Evolutionary conservation across 2,113 vertebrate species (phyloP), one percentile per base, ranked within the genome.

Genomic region (Phaethon lepturus): DNA sequence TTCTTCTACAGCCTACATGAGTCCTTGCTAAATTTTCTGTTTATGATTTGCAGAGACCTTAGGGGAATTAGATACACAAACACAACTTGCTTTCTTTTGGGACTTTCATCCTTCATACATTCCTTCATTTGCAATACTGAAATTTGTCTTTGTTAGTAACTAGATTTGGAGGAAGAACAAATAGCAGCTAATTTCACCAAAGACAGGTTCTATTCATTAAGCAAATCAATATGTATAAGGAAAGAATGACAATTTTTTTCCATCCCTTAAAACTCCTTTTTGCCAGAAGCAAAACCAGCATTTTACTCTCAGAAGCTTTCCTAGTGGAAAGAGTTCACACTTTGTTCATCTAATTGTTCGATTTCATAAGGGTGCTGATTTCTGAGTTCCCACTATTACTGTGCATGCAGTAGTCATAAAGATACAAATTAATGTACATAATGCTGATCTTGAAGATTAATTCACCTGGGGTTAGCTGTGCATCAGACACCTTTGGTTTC

Each of bases 221-320:
- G 7, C 3, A 81, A 60, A 81, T 38, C 12, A 59, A 2, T 55
- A 66, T 0, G 3, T 8, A 2, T 8, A 42, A 10, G 8, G 10
- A 8, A 26, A 26, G 35, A 62, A 72, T 26, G 0, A 25, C 7
- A 5, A 1, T 6, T 20, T 42, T 49, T 63, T 62, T 28, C 26
- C 18, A 71, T 3, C 17, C 11, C 19, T 38, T 64, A 33, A 18
- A 11, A 49, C 1, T 31, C 2, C 26, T 38, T 75, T 38, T 29
- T 59, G 19, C 9, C 33, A 64, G 33, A 47, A 64, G 71, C 3
- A 33, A 69, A 59, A 33, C 26, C 20, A 72, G 40, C 1, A 20
- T 9, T 38, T 80, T 55, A 38, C 13, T 66, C 19, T 10, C 33
- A 56, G 35, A 59, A 52, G 6, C 2, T 56, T 86, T 81, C 11